Conservation (phyloP, 1,140 invertebrate genomes). For the Pemphigus obesinymphae region DNA sequence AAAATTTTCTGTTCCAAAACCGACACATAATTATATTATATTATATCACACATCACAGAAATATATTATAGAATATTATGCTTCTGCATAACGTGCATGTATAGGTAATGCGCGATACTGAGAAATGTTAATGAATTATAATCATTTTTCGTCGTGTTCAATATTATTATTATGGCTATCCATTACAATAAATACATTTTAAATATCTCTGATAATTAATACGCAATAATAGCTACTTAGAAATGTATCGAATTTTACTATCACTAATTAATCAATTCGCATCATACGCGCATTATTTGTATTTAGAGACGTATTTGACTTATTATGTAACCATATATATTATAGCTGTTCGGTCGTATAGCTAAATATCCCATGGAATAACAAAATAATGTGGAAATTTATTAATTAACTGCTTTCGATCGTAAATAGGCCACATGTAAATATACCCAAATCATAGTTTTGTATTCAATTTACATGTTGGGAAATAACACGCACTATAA, state of each 20-base stretch:
- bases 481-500: no score
- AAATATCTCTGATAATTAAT: neutral
- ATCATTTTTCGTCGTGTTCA: neutral
- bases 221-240: neutral
- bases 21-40: no score
- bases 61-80: no score
- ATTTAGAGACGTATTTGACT: neutral
- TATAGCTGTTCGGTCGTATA: no score
- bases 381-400: neutral
- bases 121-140: neutral
- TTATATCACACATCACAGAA: no score
- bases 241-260: neutral
- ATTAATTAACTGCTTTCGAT: neutral
- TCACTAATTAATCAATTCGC: neutral
- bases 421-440: neutral
- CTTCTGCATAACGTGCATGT: no score
- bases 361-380: no score
- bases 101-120: no score
- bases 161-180: no score
- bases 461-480: neutral
- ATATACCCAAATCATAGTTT: neutral
- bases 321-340: neutral
- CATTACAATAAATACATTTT: no score
- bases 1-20: no score
- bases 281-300: neutral